Percentiles rank a stretch among this genome's conserved stretches.
Conservation (phyloP, 2,888 invertebrate genomes). For the Diploptera punctata region DNA sequence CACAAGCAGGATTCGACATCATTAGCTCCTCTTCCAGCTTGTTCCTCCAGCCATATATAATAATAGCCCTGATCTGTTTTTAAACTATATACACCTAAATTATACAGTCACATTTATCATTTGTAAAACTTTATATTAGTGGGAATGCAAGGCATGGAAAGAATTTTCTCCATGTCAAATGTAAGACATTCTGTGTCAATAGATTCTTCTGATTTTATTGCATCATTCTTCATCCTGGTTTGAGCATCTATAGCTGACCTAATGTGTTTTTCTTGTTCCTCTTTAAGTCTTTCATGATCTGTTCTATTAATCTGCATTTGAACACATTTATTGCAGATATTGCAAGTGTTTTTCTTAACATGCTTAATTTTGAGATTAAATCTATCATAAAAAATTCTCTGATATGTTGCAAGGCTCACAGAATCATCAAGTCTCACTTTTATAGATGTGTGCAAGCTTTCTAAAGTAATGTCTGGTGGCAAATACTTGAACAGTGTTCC, state of each 20-base stretch:
- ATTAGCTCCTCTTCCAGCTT: slow-evolving; percentile 47
- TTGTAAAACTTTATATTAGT: slow-evolving; percentile 48
- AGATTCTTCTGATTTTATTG: background rate
- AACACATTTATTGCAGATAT: background rate
- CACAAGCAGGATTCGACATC: slow-evolving; percentile 47
- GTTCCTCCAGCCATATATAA: slow-evolving; percentile 47
- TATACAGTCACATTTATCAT: slow-evolving; percentile 44
- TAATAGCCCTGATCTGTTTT: slow-evolving; percentile 43
- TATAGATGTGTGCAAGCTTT: background rate
- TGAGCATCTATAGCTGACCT: background rate
- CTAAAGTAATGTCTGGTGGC: slow-evolving; percentile 1
- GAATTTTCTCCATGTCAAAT: slow-evolving; percentile 47
- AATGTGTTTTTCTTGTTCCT: background rate
- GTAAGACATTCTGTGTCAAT: slow-evolving; percentile 4
- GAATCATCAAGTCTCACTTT: background rate
- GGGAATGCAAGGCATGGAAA: slow-evolving; percentile 46
- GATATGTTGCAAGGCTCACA: background rate
- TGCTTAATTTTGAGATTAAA: background rate
- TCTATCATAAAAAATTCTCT: slow-evolving; percentile 6
- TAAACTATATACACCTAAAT: slow-evolving; percentile 44
- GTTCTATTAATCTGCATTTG: background rate
- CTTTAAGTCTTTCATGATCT: background rate
- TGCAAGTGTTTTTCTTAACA: slow-evolving; percentile 4
- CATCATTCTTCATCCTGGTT: background rate
- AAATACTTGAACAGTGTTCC: slow-evolving; percentile 9